Evolutionary conservation across 2,797 vertebrate genomes (phyloP), one percentile per base, ranked within the genome.

Genomic region (Pygocentrus nattereri): DNA sequence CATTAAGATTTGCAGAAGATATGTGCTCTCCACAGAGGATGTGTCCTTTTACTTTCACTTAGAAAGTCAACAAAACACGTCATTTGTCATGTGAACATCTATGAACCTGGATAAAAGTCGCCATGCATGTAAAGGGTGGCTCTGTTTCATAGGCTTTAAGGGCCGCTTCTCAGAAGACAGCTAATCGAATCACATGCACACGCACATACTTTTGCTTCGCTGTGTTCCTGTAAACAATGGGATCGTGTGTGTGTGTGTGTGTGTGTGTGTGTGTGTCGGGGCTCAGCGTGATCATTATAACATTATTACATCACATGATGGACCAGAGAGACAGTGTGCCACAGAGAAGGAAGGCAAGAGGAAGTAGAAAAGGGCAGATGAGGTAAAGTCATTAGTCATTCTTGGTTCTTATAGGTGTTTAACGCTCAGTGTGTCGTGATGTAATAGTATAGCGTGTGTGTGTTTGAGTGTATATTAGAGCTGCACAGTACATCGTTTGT

Each of bases 221-320:
- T 58, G n/a, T 58, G n/a, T 58, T 64, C 61, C 61, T 18, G 61
- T 27, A 31, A 19, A 31, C 1, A 13, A 1, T 50, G 34, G n/a
- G n/a, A n/a, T n/a, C 25, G 47, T 64, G 49, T 56, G 38, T 68
- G 50, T 74, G 44, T 75, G 41, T 59, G 56, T 15, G 18, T 25
- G 56, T 54, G 18, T 80, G 30, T 41, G 2, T 49, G 18, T 25
- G 12, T 54, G 38, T 16, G 38, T 2, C 15, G 18, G 3, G 49
- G 59, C 41, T n/a, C 31, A 56, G 47, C 75, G 18, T 68, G 75
- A 67, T 68, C 74, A 10, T 21, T 41, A 23, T 70, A 69, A 56
- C 25, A 52, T 83, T 74, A 74, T 69, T 72, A 65, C 21, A 44
- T 78, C 71, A 69, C 31, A 44, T 67, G 31, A 67, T 67, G 31